Percentiles rank a stretch among this genome's conserved stretches.
phyloP scores from a whole-genome alignment of 2,113 vertebrate species.

The Glaucidium brasilianum region DNA sequence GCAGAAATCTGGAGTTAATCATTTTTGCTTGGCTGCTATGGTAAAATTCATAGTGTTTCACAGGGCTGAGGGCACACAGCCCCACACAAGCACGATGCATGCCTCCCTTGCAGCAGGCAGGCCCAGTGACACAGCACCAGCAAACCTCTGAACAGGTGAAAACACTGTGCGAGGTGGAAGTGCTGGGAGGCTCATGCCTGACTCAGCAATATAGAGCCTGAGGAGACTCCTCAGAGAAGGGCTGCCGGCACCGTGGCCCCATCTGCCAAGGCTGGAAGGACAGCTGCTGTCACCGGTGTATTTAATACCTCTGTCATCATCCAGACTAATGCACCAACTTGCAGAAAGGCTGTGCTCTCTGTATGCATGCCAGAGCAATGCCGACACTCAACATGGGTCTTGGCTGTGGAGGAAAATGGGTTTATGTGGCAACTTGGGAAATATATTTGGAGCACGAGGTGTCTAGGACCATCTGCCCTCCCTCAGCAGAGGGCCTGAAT shows the following conservation, averaged over 20 bases:
- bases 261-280: neutral
- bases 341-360: neutral
- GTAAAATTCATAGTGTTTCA: neutral
- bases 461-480: neutral
- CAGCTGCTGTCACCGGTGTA: neutral
- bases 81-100: rapidly evolving
- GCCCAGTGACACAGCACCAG: rapidly evolving
- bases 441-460: neutral
- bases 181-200: rapidly evolving
- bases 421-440: rapidly evolving
- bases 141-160: neutral
- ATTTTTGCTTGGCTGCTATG: neutral
- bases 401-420: neutral
- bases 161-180: rapidly evolving
- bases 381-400: rapidly evolving
- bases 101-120: neutral
- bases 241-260: rapidly evolving
- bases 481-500: neutral
- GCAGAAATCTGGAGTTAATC: neutral
- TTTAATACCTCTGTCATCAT: neutral
- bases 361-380: neutral
- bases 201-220: rapidly evolving
- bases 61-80: rapidly evolving
- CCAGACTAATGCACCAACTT: neutral
- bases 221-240: neutral